A percentile compares a stretch with the other conserved stretches of the same genome.
These are phyloP conservation scores for Microchirus variegatus DNA, from an alignment of 2,797 vertebrate genomes.

Conservation along the genomic window DNA sequence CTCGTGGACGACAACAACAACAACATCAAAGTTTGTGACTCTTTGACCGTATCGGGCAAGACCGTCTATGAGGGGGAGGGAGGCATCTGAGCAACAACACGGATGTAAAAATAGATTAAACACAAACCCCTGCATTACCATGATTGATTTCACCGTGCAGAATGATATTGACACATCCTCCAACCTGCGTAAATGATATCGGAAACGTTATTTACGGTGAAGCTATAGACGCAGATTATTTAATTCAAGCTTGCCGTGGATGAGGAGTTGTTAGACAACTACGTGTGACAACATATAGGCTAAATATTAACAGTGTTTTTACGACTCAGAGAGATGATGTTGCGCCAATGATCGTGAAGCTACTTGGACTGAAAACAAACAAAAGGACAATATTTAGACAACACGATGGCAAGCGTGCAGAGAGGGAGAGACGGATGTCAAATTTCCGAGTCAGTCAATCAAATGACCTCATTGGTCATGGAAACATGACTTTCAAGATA, in stretches of 20 bases:
- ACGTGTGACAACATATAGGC: conserved; percentile 2
- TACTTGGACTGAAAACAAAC: no score
- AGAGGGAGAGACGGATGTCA: conserved; percentile 4
- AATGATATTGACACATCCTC: conserved; percentile 39
- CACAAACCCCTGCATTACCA: conserved; percentile 15
- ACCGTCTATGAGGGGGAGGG: not conserved
- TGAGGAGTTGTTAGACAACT: not conserved
- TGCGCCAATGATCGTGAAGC: not conserved
- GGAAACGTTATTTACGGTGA: conserved; percentile 30
- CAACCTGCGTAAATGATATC: conserved; percentile 31
- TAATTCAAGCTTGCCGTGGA: conserved; percentile 8
- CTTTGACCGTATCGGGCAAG: no score
- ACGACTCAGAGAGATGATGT: conserved; percentile 7
- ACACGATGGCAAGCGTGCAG: conserved; percentile 9
- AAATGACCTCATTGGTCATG: conserved; percentile 20
- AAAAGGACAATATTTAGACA: conserved; percentile 2
- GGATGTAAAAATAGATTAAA: conserved; percentile 25
- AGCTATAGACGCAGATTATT: conserved; percentile 11
- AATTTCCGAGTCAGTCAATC: not conserved
- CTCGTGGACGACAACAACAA: no score
- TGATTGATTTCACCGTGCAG: conserved; percentile 26
- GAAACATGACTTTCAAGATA: conserved; percentile 10
- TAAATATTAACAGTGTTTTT: conserved; percentile 16
- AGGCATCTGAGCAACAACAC: conserved; percentile 4
- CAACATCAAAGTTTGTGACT: no score